These are phyloP conservation scores for Nanorana parkeri DNA, from an alignment of 2,113 vertebrate species.

Conservation along the genomic window DNA sequence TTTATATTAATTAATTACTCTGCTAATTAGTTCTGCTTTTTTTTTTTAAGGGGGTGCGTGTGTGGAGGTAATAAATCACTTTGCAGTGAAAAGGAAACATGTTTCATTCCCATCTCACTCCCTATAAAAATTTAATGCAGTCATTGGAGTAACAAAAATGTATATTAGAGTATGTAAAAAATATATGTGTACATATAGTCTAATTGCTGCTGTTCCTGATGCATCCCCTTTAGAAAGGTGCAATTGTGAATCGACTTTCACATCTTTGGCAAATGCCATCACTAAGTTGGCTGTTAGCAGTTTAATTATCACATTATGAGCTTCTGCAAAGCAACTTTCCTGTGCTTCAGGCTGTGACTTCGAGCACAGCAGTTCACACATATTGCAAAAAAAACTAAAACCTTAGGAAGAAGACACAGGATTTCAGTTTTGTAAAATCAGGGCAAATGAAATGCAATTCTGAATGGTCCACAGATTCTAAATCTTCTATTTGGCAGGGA, in stretches of 20 bases:
- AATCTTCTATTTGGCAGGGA: too few relatives aligned
- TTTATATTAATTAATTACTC: conserved; percentile 99
- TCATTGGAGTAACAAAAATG: conserved; percentile 74
- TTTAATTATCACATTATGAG: conserved; percentile 99
- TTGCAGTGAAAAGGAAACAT: conserved; percentile 91
- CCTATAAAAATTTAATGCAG: conserved; percentile 89
- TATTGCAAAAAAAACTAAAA: conserved; percentile 70
- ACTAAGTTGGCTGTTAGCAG: conserved; percentile 91
- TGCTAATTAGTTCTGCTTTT: conserved; percentile 98
- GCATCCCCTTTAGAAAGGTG: conserved; percentile 74
- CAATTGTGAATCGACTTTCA: conserved; percentile 71
- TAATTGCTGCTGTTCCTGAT: conserved; percentile 58
- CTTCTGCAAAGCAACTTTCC: conserved; percentile 84
- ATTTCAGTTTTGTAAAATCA: conserved; percentile 4
- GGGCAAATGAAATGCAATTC: conserved; percentile 7
- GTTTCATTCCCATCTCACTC: conserved; percentile 84
- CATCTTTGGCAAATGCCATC: conserved; percentile 78
- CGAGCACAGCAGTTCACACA: conserved; percentile 74
- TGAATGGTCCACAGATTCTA: too few relatives aligned
- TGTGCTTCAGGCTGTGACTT: conserved; percentile 84
- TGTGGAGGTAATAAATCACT: conserved; percentile 93
- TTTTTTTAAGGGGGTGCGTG: conserved; percentile 80
- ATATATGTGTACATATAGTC: conserved; percentile 39
- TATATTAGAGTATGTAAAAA: conserved; percentile 56
- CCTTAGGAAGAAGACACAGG: conserved; percentile 63